Percentiles rank a stretch among this genome's conserved stretches.
These are phyloP conservation scores for Temnothorax curvispinosus DNA, from an alignment of 1,140 invertebrate species.

Conservation along the genomic window DNA sequence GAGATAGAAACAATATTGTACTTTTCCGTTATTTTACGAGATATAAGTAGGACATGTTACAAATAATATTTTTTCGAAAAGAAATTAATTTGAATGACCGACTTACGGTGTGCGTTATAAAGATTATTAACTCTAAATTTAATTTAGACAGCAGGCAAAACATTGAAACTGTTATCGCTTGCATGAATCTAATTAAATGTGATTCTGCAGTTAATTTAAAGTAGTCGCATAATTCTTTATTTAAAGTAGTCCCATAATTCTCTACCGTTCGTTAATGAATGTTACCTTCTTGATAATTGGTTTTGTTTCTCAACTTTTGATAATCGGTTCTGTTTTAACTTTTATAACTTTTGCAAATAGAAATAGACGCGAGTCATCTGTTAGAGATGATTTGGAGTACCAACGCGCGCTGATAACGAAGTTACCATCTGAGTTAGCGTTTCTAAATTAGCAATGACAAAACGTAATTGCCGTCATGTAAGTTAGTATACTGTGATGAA, in stretches of 20 bases:
- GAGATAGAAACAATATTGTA: not conserved
- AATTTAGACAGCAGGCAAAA: not conserved
- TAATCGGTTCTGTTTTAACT: not conserved
- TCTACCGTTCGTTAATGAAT: not conserved
- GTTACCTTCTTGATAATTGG: not conserved
- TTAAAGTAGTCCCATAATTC: slow-evolving; percentile 1
- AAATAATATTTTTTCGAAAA: not conserved
- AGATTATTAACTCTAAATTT: not conserved
- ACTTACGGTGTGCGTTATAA: not conserved
- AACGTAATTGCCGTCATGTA: slow-evolving; percentile 25
- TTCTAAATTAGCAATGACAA: slow-evolving; percentile 7
- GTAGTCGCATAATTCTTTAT: not conserved
- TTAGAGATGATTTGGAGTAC: not conserved
- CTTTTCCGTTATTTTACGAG: not conserved
- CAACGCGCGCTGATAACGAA: not conserved
- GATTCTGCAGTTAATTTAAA: slow-evolving; percentile 67
- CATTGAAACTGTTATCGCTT: not conserved
- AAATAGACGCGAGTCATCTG: not conserved
- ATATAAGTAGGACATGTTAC: not conserved
- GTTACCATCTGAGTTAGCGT: slow-evolving; percentile 3
- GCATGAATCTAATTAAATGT: slow-evolving; percentile 71
- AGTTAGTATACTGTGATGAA: slow-evolving; percentile 30
- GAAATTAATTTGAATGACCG: not conserved
- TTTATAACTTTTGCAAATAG: not conserved
- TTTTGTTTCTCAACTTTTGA: not conserved